Percentiles rank a stretch among this genome's conserved stretches.
Evolutionary conservation across 2,888 invertebrate species (phyloP).

Genomic region (Amiota communis): DNA sequence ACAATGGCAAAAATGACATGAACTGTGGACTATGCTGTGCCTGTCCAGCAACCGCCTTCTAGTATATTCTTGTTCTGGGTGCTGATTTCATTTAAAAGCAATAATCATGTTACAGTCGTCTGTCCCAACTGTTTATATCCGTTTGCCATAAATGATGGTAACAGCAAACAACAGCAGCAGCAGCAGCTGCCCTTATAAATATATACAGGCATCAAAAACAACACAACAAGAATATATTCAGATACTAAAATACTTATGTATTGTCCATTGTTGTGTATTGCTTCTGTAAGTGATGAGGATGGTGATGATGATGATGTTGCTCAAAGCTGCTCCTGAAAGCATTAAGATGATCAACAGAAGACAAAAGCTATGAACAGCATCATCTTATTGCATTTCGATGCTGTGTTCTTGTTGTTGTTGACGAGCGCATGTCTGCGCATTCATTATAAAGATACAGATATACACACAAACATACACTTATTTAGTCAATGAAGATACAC

Average conservation of each 20-base stretch:
- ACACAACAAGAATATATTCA: neutral
- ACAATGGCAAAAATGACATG: neutral
- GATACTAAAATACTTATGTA: neutral
- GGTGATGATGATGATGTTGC: slow-evolving; percentile 51
- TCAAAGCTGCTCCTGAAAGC: slow-evolving; percentile 41
- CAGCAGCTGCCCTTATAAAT: slow-evolving; percentile 20
- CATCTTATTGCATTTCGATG: too few species aligned
- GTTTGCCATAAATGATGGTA: slow-evolving; percentile 1
- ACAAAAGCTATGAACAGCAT: neutral
- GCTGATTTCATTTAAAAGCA: slow-evolving; percentile 26
- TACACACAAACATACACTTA: neutral
- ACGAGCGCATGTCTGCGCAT: slow-evolving; percentile 19
- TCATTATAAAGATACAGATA: slow-evolving; percentile 18
- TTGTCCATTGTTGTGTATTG: slow-evolving; percentile 31
- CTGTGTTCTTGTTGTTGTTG: neutral
- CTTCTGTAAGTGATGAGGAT: slow-evolving; percentile 35
- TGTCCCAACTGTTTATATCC: slow-evolving; percentile 20
- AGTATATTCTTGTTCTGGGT: neutral
- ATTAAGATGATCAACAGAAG: neutral
- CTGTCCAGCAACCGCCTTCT: neutral
- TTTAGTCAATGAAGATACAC: too few species aligned
- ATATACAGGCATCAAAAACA: neutral
- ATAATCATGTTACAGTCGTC: slow-evolving; percentile 28
- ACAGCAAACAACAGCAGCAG: neutral
- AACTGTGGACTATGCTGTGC: neutral